These are phyloP conservation scores for Cyphomyrus plagiostoma DNA, from an alignment of 2,113 vertebrate species.

Conservation along the genomic window DNA sequence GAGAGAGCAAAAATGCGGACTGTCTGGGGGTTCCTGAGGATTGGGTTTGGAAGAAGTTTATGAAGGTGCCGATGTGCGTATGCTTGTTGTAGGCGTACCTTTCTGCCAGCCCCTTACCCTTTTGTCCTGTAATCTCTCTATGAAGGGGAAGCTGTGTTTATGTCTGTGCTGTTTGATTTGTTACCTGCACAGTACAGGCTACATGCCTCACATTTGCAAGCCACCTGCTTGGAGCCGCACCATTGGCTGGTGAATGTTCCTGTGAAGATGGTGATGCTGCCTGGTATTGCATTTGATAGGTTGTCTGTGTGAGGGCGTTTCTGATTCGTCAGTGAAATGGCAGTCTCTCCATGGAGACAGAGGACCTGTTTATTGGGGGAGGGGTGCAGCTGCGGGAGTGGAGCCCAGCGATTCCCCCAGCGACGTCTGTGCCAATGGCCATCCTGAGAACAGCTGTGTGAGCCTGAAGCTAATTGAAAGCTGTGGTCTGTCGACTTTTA, in stretches of 20 bases:
- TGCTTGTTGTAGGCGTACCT: constrained; percentile 25
- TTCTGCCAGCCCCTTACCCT: neutral
- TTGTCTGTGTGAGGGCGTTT: neutral
- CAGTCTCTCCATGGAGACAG: constrained; percentile 44
- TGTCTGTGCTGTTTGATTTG: neutral
- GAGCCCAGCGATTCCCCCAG: constrained; percentile 26
- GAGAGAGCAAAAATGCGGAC: neutral
- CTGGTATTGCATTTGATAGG: neutral
- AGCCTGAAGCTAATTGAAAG: constrained; percentile 50
- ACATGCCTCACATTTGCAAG: neutral
- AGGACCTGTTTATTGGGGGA: constrained; percentile 37
- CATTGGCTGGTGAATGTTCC: neutral
- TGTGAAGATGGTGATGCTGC: neutral
- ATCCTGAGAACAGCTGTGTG: constrained; percentile 46
- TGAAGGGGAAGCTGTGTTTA: neutral
- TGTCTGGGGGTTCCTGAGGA: neutral
- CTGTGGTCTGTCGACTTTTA: constrained; percentile 41
- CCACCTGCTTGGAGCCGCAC: neutral
- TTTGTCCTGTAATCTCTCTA: neutral
- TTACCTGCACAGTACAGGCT: neutral
- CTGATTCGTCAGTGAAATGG: neutral
- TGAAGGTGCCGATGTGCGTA: constrained; percentile 26
- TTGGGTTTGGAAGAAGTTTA: neutral
- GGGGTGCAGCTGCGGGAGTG: neutral
- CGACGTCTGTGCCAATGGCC: constrained; percentile 44